Conservation (phyloP, 2,888 invertebrate genomes). For the Zaprionus obscuricornis region DNA sequence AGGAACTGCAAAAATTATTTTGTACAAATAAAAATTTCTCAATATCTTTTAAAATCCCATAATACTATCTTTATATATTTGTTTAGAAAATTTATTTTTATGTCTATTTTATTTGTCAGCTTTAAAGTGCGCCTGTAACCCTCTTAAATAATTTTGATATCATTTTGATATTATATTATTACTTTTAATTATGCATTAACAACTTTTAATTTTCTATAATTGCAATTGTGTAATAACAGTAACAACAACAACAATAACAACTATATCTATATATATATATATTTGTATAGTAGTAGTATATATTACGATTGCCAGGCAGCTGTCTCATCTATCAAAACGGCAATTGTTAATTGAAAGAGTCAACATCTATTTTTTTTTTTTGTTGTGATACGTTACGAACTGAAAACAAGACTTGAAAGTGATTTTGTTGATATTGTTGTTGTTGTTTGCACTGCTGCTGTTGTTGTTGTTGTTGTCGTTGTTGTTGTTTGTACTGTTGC, state of each 20-base stretch:
- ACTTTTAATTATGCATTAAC: background rate
- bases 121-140: too few species aligned
- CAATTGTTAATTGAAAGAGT: conserved; percentile 73
- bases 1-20: too few species aligned
- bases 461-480: conserved; percentile 15
- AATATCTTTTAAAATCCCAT: too few species aligned
- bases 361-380: conserved; percentile 59
- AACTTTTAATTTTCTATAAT: conserved; percentile 20
- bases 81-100: too few species aligned
- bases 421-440: conserved; percentile 26
- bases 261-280: conserved; percentile 5
- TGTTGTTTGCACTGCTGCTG: conserved; percentile 25
- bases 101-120: conserved; percentile 8
- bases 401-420: conserved; percentile 38
- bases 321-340: conserved; percentile 55
- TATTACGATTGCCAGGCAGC: conserved; percentile 40
- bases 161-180: conserved; percentile 1
- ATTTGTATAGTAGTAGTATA: conserved; percentile 6
- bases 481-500: conserved; percentile 12
- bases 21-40: too few species aligned
- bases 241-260: conserved; percentile 13
- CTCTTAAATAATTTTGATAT: too few species aligned
- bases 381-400: conserved; percentile 33
- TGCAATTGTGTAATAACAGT: conserved; percentile 24
- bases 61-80: too few species aligned